phyloP scores from a whole-genome alignment of 2,113 vertebrate genomes.

The Ariopsis seemanni region DNA sequence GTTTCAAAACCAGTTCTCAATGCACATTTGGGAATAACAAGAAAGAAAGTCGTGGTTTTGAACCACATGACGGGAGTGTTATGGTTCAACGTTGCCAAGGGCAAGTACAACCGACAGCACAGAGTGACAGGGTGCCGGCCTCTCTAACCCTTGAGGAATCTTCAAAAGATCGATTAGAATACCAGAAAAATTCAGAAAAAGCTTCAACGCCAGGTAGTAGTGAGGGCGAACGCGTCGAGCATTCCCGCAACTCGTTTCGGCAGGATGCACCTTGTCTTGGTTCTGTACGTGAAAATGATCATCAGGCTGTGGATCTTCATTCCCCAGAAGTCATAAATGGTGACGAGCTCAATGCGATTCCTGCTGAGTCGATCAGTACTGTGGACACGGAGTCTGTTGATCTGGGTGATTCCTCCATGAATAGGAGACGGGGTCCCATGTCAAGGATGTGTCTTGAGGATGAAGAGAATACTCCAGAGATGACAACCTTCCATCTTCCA shows the following conservation, averaged over 20 bases:
- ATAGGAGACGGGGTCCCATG: background rate
- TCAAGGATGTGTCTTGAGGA: background rate
- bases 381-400: background rate
- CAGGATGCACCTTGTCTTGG: background rate
- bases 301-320: background rate
- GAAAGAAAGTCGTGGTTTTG: background rate
- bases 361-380: background rate
- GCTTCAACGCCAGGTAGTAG: no score
- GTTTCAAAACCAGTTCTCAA: background rate
- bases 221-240: background rate
- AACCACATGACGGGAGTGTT: background rate
- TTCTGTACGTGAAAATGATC: background rate
- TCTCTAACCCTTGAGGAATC: background rate
- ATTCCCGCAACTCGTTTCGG: background rate
- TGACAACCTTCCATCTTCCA: background rate
- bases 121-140: background rate
- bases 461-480: background rate
- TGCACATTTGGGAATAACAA: background rate
- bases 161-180: background rate
- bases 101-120: background rate
- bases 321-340: background rate
- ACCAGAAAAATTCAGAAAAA: background rate
- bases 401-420: background rate
- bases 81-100: background rate
- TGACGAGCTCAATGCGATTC: background rate